Percentiles rank a stretch among this genome's conserved stretches.
phyloP scores from a whole-genome alignment of 2,797 vertebrate genomes.

The Notolepis coatsorum region DNA sequence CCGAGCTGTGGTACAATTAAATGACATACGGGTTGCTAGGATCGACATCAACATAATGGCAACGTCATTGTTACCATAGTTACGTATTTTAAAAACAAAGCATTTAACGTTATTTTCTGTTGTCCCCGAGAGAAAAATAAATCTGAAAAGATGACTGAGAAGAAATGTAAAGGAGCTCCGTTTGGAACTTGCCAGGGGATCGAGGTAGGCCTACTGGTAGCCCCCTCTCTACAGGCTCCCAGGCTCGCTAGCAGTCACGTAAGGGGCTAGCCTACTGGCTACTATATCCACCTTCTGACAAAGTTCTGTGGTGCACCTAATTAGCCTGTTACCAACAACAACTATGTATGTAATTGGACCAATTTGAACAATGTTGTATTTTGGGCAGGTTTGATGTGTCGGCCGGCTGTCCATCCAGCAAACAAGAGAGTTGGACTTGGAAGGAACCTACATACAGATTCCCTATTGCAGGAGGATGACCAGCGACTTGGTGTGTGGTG shows the following conservation, averaged over 20 bases:
- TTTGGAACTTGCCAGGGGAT: slow-evolving; percentile 70
- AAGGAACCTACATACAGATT: slow-evolving; percentile 54
- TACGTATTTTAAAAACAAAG: slow-evolving; percentile 23
- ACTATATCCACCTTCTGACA: too few relatives aligned
- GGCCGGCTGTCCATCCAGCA: slow-evolving; percentile 50
- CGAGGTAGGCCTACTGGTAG: neutral
- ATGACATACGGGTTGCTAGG: too few relatives aligned
- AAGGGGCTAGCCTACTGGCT: too few relatives aligned
- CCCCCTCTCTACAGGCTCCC: too few relatives aligned
- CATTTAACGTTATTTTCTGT: neutral
- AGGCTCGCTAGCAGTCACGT: too few relatives aligned
- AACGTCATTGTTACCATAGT: slow-evolving; percentile 38
- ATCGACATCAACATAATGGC: slow-evolving; percentile 18
- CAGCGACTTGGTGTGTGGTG: slow-evolving; percentile 55
- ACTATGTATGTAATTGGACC: neutral
- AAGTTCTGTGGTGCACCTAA: too few relatives aligned
- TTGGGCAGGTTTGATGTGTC: slow-evolving; percentile 70
- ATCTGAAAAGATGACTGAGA: slow-evolving; percentile 33
- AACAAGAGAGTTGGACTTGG: slow-evolving; percentile 58
- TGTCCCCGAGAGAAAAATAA: neutral
- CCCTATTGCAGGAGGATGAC: slow-evolving; percentile 55
- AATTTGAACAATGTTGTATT: neutral
- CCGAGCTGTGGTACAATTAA: too few relatives aligned
- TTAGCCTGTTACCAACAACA: too few relatives aligned
- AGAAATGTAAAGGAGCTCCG: slow-evolving; percentile 54